Conservation (phyloP, 2,797 vertebrate species). For the Sebastes hubbsi region DNA sequence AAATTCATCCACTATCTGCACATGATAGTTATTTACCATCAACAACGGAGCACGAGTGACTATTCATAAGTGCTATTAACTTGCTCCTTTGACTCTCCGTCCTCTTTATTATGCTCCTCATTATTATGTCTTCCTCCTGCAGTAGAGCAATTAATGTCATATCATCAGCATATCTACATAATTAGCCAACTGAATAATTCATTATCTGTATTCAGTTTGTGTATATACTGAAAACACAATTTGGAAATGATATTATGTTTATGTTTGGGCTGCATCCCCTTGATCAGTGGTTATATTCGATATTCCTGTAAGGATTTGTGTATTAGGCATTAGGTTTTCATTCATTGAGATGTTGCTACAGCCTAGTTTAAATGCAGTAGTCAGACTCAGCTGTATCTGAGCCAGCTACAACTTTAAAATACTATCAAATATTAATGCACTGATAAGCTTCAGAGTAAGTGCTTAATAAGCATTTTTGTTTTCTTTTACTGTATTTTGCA, state of each 20-base stretch:
- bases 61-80: not conserved
- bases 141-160: not conserved
- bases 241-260: too few species aligned
- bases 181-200: not conserved
- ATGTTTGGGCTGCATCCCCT: not conserved
- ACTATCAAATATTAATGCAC: too few species aligned
- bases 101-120: not conserved
- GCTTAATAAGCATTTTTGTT: too few species aligned
- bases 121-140: not conserved
- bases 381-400: too few species aligned
- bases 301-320: not conserved
- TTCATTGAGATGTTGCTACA: too few species aligned
- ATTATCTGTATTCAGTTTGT: not conserved
- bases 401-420: too few species aligned
- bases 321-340: not conserved
- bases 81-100: not conserved
- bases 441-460: too few species aligned
- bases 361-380: too few species aligned
- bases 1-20: not conserved
- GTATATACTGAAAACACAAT: not conserved
- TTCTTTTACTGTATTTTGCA: too few species aligned
- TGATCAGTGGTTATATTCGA: not conserved
- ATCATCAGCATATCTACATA: not conserved
- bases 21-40: not conserved
- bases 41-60: not conserved